Evolutionary conservation across 30 jellyfish, hydroid and myxozoan species (phyloP).

Genomic region (Aurelia sp.): DNA sequence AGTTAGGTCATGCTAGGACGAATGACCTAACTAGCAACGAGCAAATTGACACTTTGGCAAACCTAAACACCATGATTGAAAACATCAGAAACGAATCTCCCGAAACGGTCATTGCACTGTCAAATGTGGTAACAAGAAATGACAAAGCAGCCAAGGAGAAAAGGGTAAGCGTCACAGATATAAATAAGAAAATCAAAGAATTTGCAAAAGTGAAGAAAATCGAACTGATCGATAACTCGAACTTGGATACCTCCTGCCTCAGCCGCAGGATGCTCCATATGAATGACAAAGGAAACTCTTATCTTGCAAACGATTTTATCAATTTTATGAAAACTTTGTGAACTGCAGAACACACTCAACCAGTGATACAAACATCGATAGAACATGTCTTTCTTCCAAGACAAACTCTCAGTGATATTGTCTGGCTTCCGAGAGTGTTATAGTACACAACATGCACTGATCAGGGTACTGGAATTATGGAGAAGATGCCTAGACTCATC

Average conservation of each 20-base stretch:
- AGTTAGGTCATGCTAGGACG: conserved; percentile 24
- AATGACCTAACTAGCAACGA: no score
- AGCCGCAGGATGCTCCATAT: conserved; percentile 30
- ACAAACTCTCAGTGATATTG: no score
- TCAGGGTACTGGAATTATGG: no score
- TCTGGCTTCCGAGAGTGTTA: no score
- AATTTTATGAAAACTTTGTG: conserved; percentile 34
- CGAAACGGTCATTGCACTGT: conserved; percentile 37
- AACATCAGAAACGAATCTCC: conserved; percentile 35
- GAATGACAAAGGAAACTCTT: conserved; percentile 49
- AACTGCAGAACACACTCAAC: conserved; percentile 29
- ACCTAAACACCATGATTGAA: conserved; percentile 15
- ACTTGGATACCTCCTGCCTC: conserved; percentile 52
- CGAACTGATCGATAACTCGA: conserved; percentile 24
- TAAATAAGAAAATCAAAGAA: conserved; percentile 27
- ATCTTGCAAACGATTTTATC: conserved; percentile 23
- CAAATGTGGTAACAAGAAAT: conserved; percentile 33
- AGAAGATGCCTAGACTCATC: no score
- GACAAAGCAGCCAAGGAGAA: conserved; percentile 44
- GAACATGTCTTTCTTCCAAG: no score
- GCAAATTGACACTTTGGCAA: not conserved
- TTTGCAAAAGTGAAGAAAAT: conserved; percentile 28
- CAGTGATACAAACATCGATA: no score
- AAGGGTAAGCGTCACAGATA: conserved; percentile 27
- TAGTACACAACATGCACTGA: no score